Evolutionary conservation across 2,888 invertebrate species (phyloP).

Genomic region (Drosophila meridionalis): DNA sequence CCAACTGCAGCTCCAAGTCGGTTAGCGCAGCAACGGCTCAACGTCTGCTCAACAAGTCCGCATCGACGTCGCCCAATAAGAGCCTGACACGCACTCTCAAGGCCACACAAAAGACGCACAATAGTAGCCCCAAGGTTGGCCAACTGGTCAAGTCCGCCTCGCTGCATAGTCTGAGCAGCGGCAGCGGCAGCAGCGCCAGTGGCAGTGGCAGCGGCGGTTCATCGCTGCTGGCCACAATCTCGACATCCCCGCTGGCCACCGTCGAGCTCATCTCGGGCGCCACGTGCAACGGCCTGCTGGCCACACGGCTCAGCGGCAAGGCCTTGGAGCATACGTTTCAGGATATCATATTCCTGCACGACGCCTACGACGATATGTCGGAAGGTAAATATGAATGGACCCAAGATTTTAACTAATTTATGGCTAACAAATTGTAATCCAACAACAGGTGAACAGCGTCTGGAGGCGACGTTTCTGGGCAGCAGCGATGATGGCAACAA

Average conservation of each 20-base stretch:
- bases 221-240: slow-evolving; percentile 83
- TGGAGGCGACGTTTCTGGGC: slow-evolving; percentile 83
- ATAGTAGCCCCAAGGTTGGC: slow-evolving; percentile 62
- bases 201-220: slow-evolving; percentile 66
- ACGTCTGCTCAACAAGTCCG: slow-evolving; percentile 66
- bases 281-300: slow-evolving; percentile 83
- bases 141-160: slow-evolving; percentile 80
- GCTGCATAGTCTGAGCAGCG: slow-evolving; percentile 78
- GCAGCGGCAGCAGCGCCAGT: slow-evolving; percentile 55
- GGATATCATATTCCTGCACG: slow-evolving; percentile 84
- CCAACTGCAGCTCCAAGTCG: slow-evolving; percentile 55
- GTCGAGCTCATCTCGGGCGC: slow-evolving; percentile 83
- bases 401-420: neutral
- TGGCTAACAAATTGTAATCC: neutral
- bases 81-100: slow-evolving; percentile 68
- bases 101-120: slow-evolving; percentile 71
- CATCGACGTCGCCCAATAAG: slow-evolving; percentile 68
- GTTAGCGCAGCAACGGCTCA: slow-evolving; percentile 61
- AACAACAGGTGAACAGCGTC: slow-evolving; percentile 83
- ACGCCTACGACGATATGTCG: slow-evolving; percentile 85
- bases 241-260: slow-evolving; percentile 80
- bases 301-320: slow-evolving; percentile 82
- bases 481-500: slow-evolving; percentile 84
- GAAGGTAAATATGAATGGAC: slow-evolving; percentile 74
- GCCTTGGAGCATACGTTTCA: slow-evolving; percentile 83